Evolutionary conservation across 2,797 vertebrate species (phyloP).

Genomic region (Acrossocheilus wenchowensis): DNA sequence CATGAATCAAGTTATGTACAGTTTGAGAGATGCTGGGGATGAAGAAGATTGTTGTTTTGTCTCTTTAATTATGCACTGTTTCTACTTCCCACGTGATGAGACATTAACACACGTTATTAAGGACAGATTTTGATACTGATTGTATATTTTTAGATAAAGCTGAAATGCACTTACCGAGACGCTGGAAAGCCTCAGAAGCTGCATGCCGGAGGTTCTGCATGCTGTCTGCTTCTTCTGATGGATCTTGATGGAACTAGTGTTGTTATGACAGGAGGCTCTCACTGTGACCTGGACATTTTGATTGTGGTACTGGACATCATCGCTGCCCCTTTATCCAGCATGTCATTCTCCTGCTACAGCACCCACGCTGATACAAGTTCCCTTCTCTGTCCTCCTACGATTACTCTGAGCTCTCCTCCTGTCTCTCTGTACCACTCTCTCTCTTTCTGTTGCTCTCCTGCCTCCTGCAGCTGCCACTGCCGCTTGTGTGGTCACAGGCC

Average conservation of each 20-base stretch:
- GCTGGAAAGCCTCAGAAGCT: constrained; percentile 74
- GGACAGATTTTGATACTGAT: not conserved
- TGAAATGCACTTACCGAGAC: constrained; percentile 69
- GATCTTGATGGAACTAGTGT: constrained; percentile 33
- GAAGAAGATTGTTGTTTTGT: not conserved
- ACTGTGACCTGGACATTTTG: constrained; percentile 49
- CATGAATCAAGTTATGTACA: constrained; percentile 20
- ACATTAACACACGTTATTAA: not conserved
- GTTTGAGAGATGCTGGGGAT: not conserved
- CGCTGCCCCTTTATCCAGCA: constrained; percentile 13
- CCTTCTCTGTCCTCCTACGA: constrained; percentile 30
- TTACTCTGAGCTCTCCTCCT: constrained; percentile 43
- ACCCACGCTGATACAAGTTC: constrained; percentile 46
- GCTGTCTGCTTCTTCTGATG: constrained; percentile 39
- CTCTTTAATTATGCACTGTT: not conserved
- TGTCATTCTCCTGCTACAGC: constrained; percentile 39
- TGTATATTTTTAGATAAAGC: not conserved
- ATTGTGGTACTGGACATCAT: constrained; percentile 21
- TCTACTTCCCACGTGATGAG: not conserved
- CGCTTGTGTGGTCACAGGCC: constrained; percentile 56
- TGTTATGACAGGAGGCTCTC: constrained; percentile 22
- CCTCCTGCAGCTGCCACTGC: constrained; percentile 54
- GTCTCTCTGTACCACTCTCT: constrained; percentile 34
- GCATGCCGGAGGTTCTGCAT: constrained; percentile 77
- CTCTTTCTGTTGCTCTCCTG: constrained; percentile 48